Evolutionary conservation across 2,888 invertebrate genomes (phyloP).

Genomic region (Achlya flavicornis): DNA sequence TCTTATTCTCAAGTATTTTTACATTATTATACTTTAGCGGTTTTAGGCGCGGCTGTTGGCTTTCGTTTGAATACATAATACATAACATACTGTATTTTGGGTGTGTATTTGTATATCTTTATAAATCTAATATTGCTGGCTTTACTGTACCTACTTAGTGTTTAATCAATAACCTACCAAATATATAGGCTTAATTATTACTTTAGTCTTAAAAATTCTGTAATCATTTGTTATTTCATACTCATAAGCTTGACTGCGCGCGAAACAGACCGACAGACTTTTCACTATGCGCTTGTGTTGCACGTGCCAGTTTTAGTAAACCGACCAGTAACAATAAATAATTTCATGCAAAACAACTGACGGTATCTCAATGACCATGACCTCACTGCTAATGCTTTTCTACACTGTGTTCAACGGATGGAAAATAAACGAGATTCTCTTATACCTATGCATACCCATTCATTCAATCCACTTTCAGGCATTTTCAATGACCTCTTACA

Average conservation of each 20-base stretch:
- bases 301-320: too few species aligned
- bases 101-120: neutral
- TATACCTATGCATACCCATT: slow-evolving; percentile 11
- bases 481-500: slow-evolving; percentile 14
- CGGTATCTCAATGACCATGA: neutral
- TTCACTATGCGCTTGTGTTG: too few species aligned
- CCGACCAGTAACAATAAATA: too few species aligned
- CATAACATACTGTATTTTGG: neutral
- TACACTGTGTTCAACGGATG: neutral
- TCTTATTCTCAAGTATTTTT: neutral
- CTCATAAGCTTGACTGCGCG: too few species aligned
- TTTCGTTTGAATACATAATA: neutral
- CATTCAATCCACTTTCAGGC: slow-evolving; percentile 21
- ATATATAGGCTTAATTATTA: too few species aligned
- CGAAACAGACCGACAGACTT: too few species aligned
- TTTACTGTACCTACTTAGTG: too few species aligned
- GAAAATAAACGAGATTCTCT: neutral
- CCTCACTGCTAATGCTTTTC: neutral
- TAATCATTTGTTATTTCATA: too few species aligned
- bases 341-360: neutral
- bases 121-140: too few species aligned
- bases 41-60: neutral
- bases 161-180: too few species aligned
- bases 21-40: neutral
- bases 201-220: too few species aligned